Conservation (phyloP, 2,113 vertebrate genomes). For the Formicarius rufipectus region DNA sequence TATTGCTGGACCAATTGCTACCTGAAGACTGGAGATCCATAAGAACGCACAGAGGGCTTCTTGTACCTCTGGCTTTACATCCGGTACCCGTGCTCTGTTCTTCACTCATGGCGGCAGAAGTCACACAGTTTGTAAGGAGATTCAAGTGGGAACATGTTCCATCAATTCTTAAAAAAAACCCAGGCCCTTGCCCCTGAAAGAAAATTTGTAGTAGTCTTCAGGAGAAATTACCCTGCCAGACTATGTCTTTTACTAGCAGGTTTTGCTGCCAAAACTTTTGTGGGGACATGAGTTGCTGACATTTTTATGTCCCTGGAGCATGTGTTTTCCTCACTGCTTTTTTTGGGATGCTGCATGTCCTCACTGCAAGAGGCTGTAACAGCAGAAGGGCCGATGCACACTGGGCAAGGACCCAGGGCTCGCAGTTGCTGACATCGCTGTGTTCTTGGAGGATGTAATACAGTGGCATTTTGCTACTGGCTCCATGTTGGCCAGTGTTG, state of each 20-base stretch:
- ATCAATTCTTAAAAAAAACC: neutral
- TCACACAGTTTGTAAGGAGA: neutral
- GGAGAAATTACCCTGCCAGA: neutral
- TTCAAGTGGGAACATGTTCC: neutral
- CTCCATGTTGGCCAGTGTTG: neutral
- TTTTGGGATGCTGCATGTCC: neutral
- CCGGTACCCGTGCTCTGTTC: neutral
- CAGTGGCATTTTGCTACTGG: neutral
- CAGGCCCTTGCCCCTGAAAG: neutral
- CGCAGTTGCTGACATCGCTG: neutral
- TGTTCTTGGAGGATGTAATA: neutral
- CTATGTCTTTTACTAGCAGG: neutral
- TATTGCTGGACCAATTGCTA: neutral
- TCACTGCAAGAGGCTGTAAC: neutral
- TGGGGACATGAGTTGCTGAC: neutral
- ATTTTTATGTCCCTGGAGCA: neutral
- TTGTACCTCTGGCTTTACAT: neutral
- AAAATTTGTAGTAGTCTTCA: neutral
- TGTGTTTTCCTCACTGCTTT: neutral
- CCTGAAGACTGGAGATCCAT: neutral
- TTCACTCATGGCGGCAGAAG: neutral
- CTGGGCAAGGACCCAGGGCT: neutral
- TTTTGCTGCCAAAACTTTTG: neutral
- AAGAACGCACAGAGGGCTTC: neutral
- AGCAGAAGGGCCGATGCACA: neutral